These are phyloP conservation scores for Tetropium fuscum DNA, from an alignment of 2,888 invertebrate genomes.

Conservation along the genomic window DNA sequence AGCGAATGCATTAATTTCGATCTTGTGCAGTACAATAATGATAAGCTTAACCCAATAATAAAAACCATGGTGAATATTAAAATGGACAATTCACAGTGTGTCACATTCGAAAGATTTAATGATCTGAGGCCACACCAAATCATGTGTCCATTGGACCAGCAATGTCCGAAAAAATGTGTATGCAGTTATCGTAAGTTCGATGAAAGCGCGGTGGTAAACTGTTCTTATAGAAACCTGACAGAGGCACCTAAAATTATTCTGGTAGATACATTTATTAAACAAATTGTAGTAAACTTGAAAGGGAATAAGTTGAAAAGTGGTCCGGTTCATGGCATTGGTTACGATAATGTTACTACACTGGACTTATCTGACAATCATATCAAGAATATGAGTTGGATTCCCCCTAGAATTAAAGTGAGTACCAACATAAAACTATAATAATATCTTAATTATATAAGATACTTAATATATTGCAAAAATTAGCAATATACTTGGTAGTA, in stretches of 20 bases:
- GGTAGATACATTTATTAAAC: slow-evolving; percentile 19
- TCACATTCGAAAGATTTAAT: slow-evolving; percentile 52
- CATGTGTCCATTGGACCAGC: slow-evolving; percentile 63
- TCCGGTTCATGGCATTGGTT: slow-evolving; percentile 57
- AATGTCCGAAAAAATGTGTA: slow-evolving; percentile 68
- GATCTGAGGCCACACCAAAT: slow-evolving; percentile 45
- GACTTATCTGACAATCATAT: slow-evolving; percentile 57
- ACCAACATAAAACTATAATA: too few species aligned
- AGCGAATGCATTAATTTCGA: slow-evolving; percentile 73
- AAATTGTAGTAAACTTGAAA: slow-evolving; percentile 50
- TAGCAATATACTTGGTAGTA: too few species aligned
- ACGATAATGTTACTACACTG: slow-evolving; percentile 67
- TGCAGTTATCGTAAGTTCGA: slow-evolving; percentile 68
- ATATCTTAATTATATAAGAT: too few species aligned
- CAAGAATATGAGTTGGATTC: slow-evolving; percentile 43
- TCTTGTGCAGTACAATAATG: slow-evolving; percentile 69
- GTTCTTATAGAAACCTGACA: slow-evolving; percentile 66
- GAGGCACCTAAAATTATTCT: slow-evolving; percentile 61
- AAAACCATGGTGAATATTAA: slow-evolving; percentile 43
- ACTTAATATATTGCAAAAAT: too few species aligned
- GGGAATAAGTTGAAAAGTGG: slow-evolving; percentile 44
- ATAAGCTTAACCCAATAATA: slow-evolving; percentile 58
- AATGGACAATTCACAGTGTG: slow-evolving; percentile 65
- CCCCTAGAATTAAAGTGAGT: slow-evolving; percentile 44
- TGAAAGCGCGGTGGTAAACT: slow-evolving; percentile 68